Evolutionary conservation across 2,888 invertebrate species (phyloP).

Genomic region (Homarus gammarus): DNA sequence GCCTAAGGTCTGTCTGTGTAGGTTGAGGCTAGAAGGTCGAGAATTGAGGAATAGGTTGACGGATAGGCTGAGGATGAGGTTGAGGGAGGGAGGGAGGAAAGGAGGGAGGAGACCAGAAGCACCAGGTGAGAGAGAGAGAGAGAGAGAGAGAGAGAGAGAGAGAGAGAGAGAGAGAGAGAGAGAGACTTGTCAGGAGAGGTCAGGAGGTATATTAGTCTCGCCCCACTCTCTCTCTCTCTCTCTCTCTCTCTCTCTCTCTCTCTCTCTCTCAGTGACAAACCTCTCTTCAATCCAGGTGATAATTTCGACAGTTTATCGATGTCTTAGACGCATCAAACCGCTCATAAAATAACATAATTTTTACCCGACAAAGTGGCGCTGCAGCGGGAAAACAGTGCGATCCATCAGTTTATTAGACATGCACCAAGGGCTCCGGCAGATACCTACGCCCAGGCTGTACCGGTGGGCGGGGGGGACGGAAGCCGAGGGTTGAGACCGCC

Average conservation of each 20-base stretch:
- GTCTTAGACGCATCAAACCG: background rate
- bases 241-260: too few relatives aligned
- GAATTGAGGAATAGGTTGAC: too few relatives aligned
- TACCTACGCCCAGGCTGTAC: background rate
- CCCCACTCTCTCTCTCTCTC: too few relatives aligned
- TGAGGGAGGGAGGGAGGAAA: background rate
- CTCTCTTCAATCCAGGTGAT: background rate
- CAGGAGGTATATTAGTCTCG: background rate
- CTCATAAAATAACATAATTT: background rate
- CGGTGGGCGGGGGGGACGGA: slow-evolving; percentile 6
- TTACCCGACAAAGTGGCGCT: background rate
- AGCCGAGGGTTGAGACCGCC: slow-evolving; percentile 32
- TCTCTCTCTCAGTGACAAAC: too few relatives aligned
- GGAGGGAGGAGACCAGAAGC: background rate
- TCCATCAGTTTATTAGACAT: slow-evolving; percentile 10
- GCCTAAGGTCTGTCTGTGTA: too few relatives aligned
- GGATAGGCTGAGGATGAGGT: too few relatives aligned
- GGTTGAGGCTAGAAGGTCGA: too few relatives aligned
- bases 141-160: too few relatives aligned
- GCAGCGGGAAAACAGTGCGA: background rate
- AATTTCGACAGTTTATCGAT: background rate
- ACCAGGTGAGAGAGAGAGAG: background rate
- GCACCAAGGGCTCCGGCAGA: background rate
- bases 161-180: background rate
- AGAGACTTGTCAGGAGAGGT: too few relatives aligned